Percentiles rank a stretch among this genome's conserved stretches.
phyloP scores from a whole-genome alignment of 2,113 vertebrate species.

The Gallinago jamesoni region DNA sequence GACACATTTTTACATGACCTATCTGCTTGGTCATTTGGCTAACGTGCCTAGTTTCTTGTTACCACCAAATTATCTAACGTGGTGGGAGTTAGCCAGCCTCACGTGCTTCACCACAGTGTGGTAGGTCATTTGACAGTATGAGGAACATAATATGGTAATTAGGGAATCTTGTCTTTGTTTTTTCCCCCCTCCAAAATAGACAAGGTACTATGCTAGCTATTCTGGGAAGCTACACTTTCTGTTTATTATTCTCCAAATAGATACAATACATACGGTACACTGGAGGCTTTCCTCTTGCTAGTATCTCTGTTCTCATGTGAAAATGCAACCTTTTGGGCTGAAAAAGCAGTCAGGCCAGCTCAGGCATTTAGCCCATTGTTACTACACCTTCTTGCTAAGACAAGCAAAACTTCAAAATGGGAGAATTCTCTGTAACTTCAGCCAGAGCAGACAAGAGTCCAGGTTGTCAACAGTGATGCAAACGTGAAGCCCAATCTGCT shows the following conservation, averaged over 20 bases:
- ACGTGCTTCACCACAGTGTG: neutral
- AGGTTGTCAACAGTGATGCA: neutral
- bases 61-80: neutral
- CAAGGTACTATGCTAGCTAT: neutral
- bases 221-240: neutral
- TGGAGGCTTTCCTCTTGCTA: neutral
- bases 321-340: neutral
- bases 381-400: neutral
- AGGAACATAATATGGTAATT: neutral
- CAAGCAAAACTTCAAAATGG: neutral
- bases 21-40: neutral
- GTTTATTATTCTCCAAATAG: neutral
- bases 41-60: neutral
- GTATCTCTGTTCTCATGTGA: accelerated
- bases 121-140: neutral
- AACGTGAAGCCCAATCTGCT: neutral
- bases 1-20: neutral
- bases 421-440: neutral
- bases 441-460: neutral
- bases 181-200: neutral
- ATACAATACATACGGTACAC: accelerated
- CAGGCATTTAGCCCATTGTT: neutral
- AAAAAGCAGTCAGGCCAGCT: neutral
- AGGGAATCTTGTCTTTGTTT: neutral
- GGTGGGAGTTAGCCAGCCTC: neutral